Evolutionary conservation across 2,113 vertebrate species (phyloP), one percentile per base, ranked within the genome.

Genomic region (Scalopus aquaticus): DNA sequence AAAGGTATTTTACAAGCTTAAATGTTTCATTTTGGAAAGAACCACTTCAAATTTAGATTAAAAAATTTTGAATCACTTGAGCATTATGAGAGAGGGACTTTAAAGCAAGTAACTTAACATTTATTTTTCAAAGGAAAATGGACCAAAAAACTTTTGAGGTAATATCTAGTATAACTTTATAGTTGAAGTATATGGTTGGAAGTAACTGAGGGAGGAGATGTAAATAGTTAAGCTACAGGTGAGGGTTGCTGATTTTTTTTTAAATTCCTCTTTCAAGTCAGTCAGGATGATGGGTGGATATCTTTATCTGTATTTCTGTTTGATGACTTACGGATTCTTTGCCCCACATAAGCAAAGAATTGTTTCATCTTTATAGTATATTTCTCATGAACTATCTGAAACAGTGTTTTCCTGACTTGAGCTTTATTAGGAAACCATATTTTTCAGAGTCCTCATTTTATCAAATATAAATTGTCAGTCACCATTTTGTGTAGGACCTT

Each of bases 11-110:
- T 91, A 28, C 64, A 60, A 92, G 51, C 83, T 84, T 4, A 91
- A 2, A 30, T 77, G 35, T 91, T 95, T 96, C 74, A 69, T 92
- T 83, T 94, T 83, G 28, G 6, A 82, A 89, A 91, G 28, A 81
- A 46, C 44, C 82, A 30, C 42, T 92, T 90, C 72, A 83, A 90
- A 60, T 92, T 88, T 82, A 44, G 56, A 70, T 8, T 56, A 77
- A 42, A 87, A 88, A 87, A 37, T 88, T 89, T 10, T 10, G 65
- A 93, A 60, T 44, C 6, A 44, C 28, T 46, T 65, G 16, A 67
- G 28, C 10, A 3, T 92, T 49, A 49, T 92, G 67, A 88, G 51
- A 88, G 54, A 79, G 74, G 13, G 10, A 65, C 44, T 76, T 15
- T 70, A 78, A 88, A 83, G 58, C 58, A 62, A 11, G 56, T 69